phyloP scores from a whole-genome alignment of 1,140 invertebrate species.

The Sycophaga agraensis region DNA sequence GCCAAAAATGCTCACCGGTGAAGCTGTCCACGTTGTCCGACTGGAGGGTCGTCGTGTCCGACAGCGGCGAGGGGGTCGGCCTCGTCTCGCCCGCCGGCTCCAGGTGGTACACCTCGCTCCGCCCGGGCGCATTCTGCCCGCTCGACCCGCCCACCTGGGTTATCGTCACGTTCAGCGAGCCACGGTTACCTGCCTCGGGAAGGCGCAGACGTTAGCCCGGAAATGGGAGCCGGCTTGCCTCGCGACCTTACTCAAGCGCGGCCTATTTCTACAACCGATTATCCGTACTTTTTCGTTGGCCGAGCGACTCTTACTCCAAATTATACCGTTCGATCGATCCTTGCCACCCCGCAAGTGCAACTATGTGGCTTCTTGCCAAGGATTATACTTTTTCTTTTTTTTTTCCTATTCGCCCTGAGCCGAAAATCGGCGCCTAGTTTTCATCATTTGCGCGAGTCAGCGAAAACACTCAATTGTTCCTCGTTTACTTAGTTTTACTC shows the following conservation, averaged over 20 bases:
- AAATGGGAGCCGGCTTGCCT: not conserved
- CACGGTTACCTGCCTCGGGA: constrained; percentile 45
- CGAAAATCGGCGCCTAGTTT: not conserved
- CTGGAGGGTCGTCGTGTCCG: constrained; percentile 46
- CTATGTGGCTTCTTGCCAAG: not conserved
- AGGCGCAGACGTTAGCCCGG: not conserved
- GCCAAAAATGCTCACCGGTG: constrained; percentile 34
- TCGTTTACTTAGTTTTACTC: no score
- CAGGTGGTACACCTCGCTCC: constrained; percentile 46
- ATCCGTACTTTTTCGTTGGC: no score
- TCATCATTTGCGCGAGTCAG: not conserved
- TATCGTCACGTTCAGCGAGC: constrained; percentile 51
- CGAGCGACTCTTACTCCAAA: no score
- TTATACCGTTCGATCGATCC: no score
- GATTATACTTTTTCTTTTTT: constrained; percentile 1
- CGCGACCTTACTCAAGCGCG: not conserved
- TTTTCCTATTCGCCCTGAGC: not conserved
- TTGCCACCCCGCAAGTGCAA: no score
- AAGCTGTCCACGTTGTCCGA: constrained; percentile 51
- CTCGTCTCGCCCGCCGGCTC: constrained; percentile 44
- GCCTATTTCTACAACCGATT: no score
- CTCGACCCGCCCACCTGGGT: constrained; percentile 47
- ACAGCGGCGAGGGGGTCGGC: constrained; percentile 46
- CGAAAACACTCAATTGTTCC: no score
- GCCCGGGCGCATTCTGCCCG: constrained; percentile 29